These are phyloP conservation scores for Ceyx margarethae DNA, from an alignment of 2,113 vertebrate species.

Conservation along the genomic window DNA sequence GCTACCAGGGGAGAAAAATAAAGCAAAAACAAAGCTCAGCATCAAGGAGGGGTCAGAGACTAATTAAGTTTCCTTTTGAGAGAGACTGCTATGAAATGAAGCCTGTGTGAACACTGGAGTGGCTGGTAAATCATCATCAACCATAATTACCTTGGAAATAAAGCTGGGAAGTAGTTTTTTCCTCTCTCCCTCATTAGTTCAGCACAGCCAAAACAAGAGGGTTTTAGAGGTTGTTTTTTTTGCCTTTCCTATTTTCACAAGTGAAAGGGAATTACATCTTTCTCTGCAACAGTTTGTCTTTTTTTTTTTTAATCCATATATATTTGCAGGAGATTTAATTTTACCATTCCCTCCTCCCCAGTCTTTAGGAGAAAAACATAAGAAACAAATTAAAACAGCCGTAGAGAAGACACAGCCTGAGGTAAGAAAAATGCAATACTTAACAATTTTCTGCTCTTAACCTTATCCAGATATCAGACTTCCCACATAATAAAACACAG, in stretches of 20 bases:
- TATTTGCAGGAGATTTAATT: neutral
- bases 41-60: slow-evolving; percentile 1
- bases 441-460: slow-evolving; percentile 21
- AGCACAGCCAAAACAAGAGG: slow-evolving; percentile 4
- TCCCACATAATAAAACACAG: neutral
- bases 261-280: neutral
- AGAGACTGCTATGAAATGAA: slow-evolving; percentile 32
- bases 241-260: neutral
- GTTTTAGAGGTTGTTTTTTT: neutral
- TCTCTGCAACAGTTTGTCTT: neutral
- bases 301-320: neutral
- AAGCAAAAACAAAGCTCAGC: neutral
- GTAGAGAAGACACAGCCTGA: neutral
- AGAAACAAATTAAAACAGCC: slow-evolving; percentile 10
- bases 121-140: slow-evolving; percentile 41
- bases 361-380: slow-evolving; percentile 12
- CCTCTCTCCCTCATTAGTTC: slow-evolving; percentile 24
- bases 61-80: slow-evolving; percentile 26
- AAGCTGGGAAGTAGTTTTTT: slow-evolving; percentile 40
- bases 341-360: neutral
- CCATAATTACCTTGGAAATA: slow-evolving; percentile 23
- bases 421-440: neutral
- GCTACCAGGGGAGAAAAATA: neutral
- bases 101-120: neutral
- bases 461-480: slow-evolving; percentile 12